Conservation (phyloP, 92 coral and sea anemone species). For the Palythoa heliodiscus region DNA sequence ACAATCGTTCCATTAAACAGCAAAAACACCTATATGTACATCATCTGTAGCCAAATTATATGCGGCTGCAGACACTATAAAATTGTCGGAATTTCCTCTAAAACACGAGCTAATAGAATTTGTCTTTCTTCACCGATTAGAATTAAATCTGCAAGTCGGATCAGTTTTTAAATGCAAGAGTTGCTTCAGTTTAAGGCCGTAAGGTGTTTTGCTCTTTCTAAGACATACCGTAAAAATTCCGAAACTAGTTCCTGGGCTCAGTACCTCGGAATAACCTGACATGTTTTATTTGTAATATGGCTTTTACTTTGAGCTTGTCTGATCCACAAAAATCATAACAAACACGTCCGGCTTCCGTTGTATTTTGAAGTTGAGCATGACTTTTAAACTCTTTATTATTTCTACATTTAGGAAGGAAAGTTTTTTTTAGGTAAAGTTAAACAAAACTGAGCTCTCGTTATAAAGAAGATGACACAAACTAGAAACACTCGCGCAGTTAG, state of each 20-base stretch:
- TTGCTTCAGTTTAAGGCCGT: neutral
- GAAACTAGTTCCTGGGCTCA: too few relatives aligned
- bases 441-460: too few relatives aligned
- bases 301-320: too few relatives aligned
- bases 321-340: conserved; percentile 13
- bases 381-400: too few relatives aligned
- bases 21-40: too few relatives aligned
- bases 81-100: conserved; percentile 3
- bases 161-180: neutral
- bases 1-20: too few relatives aligned
- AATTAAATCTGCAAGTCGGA: neutral
- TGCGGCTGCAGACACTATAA: neutral
- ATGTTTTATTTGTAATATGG: too few relatives aligned
- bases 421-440: too few relatives aligned
- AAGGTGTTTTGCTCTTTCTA: neutral
- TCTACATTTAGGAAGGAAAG: too few relatives aligned
- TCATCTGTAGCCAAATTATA: neutral
- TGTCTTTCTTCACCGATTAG: neutral
- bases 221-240: neutral
- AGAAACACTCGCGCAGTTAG: too few relatives aligned
- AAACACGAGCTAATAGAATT: neutral
- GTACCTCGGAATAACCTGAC: too few relatives aligned
- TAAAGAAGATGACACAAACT: too few relatives aligned
- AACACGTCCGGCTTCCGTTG: neutral
- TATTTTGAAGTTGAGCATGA: neutral